Evolutionary conservation across 2,797 vertebrate species (phyloP), one percentile per base, ranked within the genome.

Genomic region (Merluccius polli): DNA sequence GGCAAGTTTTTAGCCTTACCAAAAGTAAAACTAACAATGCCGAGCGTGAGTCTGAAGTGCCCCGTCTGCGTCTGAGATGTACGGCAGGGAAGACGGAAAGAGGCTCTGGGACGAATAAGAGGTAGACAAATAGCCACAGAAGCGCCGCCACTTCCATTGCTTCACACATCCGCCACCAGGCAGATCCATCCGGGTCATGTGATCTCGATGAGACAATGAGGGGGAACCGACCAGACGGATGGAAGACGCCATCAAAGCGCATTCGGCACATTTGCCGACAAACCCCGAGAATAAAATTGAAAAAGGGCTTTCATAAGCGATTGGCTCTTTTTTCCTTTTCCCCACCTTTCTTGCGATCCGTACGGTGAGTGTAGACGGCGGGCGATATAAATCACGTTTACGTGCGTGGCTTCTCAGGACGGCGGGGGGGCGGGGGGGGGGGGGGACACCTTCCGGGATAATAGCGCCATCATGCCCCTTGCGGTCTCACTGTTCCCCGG

Each of bases 351-450:
- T 88, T 85, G 82, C 85, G 80, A 91, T 89, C 87, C 27, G 83
- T 89, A 76, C 79, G 84, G 87, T 90, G 87, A 82, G 86, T 84
- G 86, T 83, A 81, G 88, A 93, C 92, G 87, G 89, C 85, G 85
- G 84, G 80, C 90, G 86, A 84, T 90, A 91, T 91, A 92, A 91
- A 92, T 90, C 87, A 92, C 79, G 83, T 82, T 71, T 73, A 79
- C 78, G 80, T 86, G 85, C 74, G 83, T 86, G 77, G 89, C 73
- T 82, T 72, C n/a, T 80, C 86, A 76, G 30, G 7, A 59, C n/a
- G 21, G 21, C 10, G 21, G 52, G 9, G 18, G 21, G 5, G 0
- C 18, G 48, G 18, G 48, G 77, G 73, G 21, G 4, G 48, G 44
- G 44, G 5, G 52, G 5, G 6, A 85, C 82, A 84, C 83, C 77